A percentile compares a stretch with the other conserved stretches of the same genome.
phyloP scores from a whole-genome alignment of 2,113 vertebrate genomes.

The Semicossyphus pulcher region DNA sequence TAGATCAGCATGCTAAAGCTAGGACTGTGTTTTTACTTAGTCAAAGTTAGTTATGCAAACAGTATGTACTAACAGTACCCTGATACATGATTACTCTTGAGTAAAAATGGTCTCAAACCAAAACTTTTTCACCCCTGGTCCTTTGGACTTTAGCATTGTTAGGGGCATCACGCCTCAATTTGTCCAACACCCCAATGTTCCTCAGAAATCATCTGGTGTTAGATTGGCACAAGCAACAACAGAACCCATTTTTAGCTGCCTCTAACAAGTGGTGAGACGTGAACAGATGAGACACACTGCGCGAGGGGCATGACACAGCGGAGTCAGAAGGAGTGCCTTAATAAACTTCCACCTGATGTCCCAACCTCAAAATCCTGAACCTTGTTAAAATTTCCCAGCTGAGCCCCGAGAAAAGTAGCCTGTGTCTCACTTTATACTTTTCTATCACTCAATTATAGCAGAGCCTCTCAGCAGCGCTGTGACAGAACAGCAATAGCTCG shows the following conservation, averaged over 20 bases:
- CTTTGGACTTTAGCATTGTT: conserved; percentile 7
- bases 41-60: background rate
- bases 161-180: conserved; percentile 28
- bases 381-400: conserved; percentile 59
- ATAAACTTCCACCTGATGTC: conserved; percentile 55
- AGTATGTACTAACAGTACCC: too few relatives aligned
- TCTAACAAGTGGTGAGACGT: conserved; percentile 41
- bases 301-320: conserved; percentile 37
- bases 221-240: conserved; percentile 37
- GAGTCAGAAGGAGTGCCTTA: conserved; percentile 29
- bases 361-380: conserved; percentile 30
- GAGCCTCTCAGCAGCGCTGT: conserved; percentile 1
- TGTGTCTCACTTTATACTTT: conserved; percentile 26
- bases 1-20: background rate
- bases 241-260: conserved; percentile 55
- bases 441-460: conserved; percentile 16
- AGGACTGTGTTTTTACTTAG: background rate
- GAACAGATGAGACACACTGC: conserved; percentile 60
- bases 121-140: background rate
- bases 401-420: conserved; percentile 32
- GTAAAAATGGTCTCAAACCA: background rate
- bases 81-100: background rate
- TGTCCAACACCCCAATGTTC: conserved; percentile 21
- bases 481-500: conserved; percentile 15
- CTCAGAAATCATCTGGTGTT: conserved; percentile 13